These are phyloP conservation scores for Meliscaeva auricollis DNA, from an alignment of 2,888 invertebrate genomes.

Conservation along the genomic window DNA sequence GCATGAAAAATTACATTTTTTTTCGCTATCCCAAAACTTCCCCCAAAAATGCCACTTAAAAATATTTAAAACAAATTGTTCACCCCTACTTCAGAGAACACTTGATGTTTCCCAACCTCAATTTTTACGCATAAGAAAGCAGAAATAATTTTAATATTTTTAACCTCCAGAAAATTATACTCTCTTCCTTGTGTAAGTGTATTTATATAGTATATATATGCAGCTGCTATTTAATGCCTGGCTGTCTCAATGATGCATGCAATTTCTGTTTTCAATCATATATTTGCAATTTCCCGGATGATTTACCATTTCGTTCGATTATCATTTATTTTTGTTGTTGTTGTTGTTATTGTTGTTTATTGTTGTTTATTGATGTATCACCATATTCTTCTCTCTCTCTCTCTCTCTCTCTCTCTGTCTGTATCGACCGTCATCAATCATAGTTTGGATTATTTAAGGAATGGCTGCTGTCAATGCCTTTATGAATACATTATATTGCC, in stretches of 20 bases:
- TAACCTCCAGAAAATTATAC: slow-evolving; percentile 8
- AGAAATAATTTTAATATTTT: neutral
- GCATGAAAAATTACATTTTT: too few relatives aligned
- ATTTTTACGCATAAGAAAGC: slow-evolving; percentile 10
- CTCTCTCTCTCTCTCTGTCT: neutral
- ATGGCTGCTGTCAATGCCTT: slow-evolving; percentile 55
- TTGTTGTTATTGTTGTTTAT: neutral
- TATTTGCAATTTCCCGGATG: slow-evolving; percentile 66
- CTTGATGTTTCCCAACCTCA: neutral
- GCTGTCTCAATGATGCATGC: slow-evolving; percentile 45
- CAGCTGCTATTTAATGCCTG: neutral
- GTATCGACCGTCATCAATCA: slow-evolving; percentile 70
- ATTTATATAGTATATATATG: neutral
- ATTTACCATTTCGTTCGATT: slow-evolving; percentile 36
- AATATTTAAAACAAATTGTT: too few relatives aligned
- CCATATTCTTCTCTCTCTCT: neutral
- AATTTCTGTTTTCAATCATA: slow-evolving; percentile 55
- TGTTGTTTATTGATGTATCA: slow-evolving; percentile 56
- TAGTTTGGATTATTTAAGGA: slow-evolving; percentile 53
- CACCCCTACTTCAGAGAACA: neutral
- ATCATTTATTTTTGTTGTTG: neutral
- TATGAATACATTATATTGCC: slow-evolving; percentile 48
- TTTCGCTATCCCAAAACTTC: too few relatives aligned
- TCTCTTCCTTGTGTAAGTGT: too few relatives aligned
- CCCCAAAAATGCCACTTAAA: too few relatives aligned